Conservation (phyloP, 2,113 vertebrate genomes). For the Ochotona curzoniae region DNA sequence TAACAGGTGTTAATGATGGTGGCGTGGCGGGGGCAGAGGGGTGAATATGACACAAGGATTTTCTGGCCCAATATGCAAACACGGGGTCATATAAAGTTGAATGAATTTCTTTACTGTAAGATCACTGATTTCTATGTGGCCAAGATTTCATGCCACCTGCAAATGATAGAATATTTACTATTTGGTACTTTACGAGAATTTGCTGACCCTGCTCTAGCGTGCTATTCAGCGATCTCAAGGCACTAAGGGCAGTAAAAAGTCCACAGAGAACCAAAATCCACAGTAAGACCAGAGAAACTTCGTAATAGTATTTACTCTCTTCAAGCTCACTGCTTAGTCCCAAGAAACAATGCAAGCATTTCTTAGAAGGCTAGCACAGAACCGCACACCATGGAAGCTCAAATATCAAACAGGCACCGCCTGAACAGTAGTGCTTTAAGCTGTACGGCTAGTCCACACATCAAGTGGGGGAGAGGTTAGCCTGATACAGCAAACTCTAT, state of each 20-base stretch:
- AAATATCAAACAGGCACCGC: not conserved
- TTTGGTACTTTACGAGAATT: not conserved
- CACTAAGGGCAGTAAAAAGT: not conserved
- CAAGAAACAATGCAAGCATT: not conserved
- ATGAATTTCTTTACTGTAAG: not conserved
- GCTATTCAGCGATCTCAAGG: not conserved
- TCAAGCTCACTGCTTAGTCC: not conserved
- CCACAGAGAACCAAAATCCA: conserved; percentile 15
- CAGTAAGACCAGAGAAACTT: not conserved
- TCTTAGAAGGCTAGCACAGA: not conserved
- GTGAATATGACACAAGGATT: not conserved
- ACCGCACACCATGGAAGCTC: not conserved
- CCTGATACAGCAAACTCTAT: not conserved
- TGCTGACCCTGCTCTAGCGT: not conserved
- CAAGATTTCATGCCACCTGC: not conserved
- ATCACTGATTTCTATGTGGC: not conserved
- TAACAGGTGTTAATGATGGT: not conserved
- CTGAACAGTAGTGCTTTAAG: not conserved
- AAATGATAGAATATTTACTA: conserved; percentile 19
- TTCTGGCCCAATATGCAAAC: not conserved
- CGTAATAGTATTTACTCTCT: not conserved
- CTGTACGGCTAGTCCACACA: not conserved
- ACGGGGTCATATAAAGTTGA: not conserved
- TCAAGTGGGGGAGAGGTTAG: not conserved
- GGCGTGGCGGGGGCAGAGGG: too few species aligned